Conservation (phyloP, 2,113 vertebrate genomes). For the Pteruthius melanotis region DNA sequence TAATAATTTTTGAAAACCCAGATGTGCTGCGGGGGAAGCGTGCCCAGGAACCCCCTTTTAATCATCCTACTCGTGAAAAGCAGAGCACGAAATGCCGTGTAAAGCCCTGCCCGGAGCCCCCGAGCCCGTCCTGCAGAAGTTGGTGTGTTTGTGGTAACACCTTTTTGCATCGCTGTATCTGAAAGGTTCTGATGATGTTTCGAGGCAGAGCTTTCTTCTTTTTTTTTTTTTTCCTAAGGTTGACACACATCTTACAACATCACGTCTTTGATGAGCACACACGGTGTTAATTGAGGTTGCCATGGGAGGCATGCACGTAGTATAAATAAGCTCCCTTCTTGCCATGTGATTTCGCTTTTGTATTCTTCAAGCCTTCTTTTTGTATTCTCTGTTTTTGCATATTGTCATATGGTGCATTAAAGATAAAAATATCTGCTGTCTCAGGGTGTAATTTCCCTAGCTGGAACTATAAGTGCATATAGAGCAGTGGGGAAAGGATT, state of each 20-base stretch:
- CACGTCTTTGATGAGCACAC: neutral
- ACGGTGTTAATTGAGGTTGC: conserved; percentile 60
- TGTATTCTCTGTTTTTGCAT: conserved; percentile 37
- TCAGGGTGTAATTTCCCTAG: conserved; percentile 49
- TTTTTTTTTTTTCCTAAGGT: neutral
- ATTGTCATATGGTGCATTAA: conserved; percentile 56
- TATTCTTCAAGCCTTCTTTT: conserved; percentile 21
- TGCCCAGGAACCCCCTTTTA: neutral
- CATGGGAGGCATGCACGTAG: conserved; percentile 47
- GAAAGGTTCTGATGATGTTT: neutral
- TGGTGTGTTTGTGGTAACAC: neutral
- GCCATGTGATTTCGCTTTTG: conserved; percentile 32
- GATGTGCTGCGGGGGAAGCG: neutral
- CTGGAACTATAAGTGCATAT: conserved; percentile 20
- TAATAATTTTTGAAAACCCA: neutral
- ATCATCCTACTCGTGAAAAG: neutral
- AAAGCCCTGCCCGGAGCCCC: neutral
- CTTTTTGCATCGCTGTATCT: neutral
- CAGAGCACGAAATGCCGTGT: neutral
- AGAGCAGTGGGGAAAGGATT: conserved; percentile 5
- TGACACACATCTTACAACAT: neutral
- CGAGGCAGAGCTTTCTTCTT: neutral
- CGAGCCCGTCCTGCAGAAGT: neutral
- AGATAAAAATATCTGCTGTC: conserved; percentile 60
- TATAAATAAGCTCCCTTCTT: conserved; percentile 40